Conservation (phyloP, 37 sponge, comb jelly and placozoan species). For the Chondrilla cf. caribensis region DNA sequence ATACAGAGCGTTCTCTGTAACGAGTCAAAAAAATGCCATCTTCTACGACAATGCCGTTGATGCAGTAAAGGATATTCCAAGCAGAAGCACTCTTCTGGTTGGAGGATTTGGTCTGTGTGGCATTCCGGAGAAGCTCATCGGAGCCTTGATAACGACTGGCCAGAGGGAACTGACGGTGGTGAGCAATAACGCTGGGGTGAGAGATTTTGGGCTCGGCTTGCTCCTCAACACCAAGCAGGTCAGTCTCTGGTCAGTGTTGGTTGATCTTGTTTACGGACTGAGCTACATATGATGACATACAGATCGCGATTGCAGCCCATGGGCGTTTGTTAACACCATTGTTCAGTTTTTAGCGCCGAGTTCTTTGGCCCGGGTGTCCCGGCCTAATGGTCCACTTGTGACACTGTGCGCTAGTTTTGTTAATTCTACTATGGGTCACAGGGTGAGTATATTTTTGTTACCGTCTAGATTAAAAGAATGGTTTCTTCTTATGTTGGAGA, state of each 20-base stretch:
- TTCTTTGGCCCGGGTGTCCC: too few relatives aligned
- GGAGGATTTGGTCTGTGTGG: conserved; percentile 98
- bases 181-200: conserved; percentile 92
- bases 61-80: conserved; percentile 69
- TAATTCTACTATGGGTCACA: too few relatives aligned
- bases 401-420: too few relatives aligned
- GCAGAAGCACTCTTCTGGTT: conserved; percentile 78
- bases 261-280: too few relatives aligned
- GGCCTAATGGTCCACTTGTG: too few relatives aligned
- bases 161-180: conserved; percentile 66
- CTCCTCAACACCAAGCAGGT: conserved; percentile 11
- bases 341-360: too few relatives aligned
- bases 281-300: too few relatives aligned
- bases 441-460: too few relatives aligned
- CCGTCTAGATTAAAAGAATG: conserved; percentile 85
- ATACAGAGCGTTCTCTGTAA: conserved; percentile 16
- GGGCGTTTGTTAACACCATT: too few relatives aligned
- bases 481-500: conserved; percentile 93
- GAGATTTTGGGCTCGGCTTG: conserved; percentile 29
- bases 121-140: conserved; percentile 95
- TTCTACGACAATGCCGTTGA: conserved; percentile 68
- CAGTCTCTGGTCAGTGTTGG: not conserved
- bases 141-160: conserved; percentile 56
- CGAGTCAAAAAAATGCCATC: not conserved
- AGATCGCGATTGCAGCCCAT: too few relatives aligned